Conservation (phyloP, 2,797 vertebrate species). For the Thunnus albacares region DNA sequence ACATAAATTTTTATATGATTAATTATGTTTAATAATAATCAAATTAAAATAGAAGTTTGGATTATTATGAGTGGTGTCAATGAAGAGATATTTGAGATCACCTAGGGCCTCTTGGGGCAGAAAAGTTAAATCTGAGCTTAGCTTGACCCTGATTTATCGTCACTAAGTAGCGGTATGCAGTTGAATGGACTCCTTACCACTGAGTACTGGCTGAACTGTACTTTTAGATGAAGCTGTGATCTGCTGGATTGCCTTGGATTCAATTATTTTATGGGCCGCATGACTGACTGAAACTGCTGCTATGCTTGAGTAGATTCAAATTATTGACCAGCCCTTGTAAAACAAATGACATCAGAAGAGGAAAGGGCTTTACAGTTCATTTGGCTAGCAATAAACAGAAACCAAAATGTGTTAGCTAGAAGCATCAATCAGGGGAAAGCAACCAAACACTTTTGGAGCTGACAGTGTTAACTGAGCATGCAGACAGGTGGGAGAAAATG, state of each 20-base stretch:
- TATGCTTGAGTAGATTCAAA: slow-evolving; percentile 30
- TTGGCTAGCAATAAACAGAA: slow-evolving; percentile 7
- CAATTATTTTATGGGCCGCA: slow-evolving; percentile 20
- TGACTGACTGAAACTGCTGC: slow-evolving; percentile 26
- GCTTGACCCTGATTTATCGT: not conserved
- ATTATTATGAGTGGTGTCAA: too few relatives aligned
- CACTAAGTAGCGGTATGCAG: not conserved
- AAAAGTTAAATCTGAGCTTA: not conserved
- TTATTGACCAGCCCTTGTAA: slow-evolving; percentile 40
- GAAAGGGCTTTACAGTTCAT: slow-evolving; percentile 14
- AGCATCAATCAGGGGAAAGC: not conserved
- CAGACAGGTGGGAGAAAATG: not conserved
- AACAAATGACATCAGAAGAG: slow-evolving; percentile 23
- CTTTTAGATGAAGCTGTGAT: slow-evolving; percentile 4
- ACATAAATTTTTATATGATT: too few relatives aligned
- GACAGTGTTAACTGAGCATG: not conserved
- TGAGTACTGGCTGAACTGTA: slow-evolving; percentile 1
- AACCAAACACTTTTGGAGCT: not conserved
- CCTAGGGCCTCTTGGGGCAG: not conserved
- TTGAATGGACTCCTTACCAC: not conserved
- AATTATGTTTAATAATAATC: too few relatives aligned
- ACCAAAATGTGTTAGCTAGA: not conserved
- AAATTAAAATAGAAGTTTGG: too few relatives aligned
- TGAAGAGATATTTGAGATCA: too few relatives aligned
- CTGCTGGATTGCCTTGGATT: not conserved